A percentile compares a stretch with the other conserved stretches of the same genome.
These are phyloP conservation scores for Rhinoderma darwinii DNA, from an alignment of 2,113 vertebrate species.

Conservation along the genomic window DNA sequence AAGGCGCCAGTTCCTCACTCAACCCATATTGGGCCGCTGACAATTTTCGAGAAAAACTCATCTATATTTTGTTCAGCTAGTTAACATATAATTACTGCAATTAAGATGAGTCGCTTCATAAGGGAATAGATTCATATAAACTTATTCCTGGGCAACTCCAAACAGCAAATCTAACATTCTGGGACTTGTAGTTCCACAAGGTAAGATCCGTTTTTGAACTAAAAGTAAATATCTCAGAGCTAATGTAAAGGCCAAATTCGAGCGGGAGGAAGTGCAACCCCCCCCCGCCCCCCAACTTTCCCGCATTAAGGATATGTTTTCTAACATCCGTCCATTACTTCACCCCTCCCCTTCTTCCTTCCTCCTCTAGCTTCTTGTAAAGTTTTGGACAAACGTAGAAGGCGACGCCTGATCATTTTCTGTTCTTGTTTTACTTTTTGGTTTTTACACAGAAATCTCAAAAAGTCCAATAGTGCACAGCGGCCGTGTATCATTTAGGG, in stretches of 20 bases:
- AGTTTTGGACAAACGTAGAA: background rate
- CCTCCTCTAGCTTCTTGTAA: slow-evolving; percentile 1
- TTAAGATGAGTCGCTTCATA: background rate
- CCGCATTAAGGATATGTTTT: background rate
- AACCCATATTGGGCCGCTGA: too few relatives aligned
- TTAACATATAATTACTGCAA: background rate
- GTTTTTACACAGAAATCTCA: background rate
- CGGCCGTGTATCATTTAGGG: too few relatives aligned
- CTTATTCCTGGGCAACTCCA: background rate
- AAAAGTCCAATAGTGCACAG: background rate
- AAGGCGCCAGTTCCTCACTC: too few relatives aligned
- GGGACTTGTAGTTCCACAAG: background rate
- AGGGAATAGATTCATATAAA: background rate
- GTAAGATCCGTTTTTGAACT: background rate
- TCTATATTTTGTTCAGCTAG: background rate
- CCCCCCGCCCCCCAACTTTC: background rate
- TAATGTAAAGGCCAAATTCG: background rate
- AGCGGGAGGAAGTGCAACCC: slow-evolving; percentile 15
- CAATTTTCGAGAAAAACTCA: too few relatives aligned
- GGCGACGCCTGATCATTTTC: background rate
- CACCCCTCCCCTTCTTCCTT: slow-evolving; percentile 36
- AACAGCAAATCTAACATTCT: background rate
- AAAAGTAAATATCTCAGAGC: too few relatives aligned
- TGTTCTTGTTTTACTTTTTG: background rate
- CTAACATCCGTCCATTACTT: slow-evolving; percentile 1